These are phyloP conservation scores for Brachyhypopomus gauderio DNA, from an alignment of 2,113 vertebrate genomes.

Conservation along the genomic window DNA sequence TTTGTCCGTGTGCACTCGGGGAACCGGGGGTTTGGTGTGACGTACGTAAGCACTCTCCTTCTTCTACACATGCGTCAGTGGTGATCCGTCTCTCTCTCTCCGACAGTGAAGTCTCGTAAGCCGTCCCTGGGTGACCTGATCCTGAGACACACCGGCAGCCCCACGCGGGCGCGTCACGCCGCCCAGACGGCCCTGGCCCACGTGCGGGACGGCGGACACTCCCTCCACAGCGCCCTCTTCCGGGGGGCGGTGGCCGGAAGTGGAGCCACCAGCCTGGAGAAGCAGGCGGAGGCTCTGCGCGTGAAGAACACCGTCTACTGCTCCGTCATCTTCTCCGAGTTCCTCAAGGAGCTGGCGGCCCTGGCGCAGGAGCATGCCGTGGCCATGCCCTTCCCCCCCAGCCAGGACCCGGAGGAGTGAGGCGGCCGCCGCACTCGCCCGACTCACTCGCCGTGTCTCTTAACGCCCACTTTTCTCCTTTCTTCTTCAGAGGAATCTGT, in stretches of 20 bases:
- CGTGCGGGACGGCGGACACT: constrained; percentile 82
- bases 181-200: constrained; percentile 86
- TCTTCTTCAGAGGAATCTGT: background rate
- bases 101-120: constrained; percentile 86
- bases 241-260: constrained; percentile 60
- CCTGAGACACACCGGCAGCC: constrained; percentile 90
- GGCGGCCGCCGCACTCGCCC: background rate
- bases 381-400: constrained; percentile 83
- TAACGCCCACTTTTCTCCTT: constrained; percentile 4
- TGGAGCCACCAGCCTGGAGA: constrained; percentile 70
- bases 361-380: constrained; percentile 93
- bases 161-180: constrained; percentile 83
- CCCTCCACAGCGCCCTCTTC: constrained; percentile 79
- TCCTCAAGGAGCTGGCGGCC: constrained; percentile 95
- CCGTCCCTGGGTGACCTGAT: constrained; percentile 90
- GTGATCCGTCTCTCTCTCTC: background rate
- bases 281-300: constrained; percentile 86
- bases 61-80: too few relatives aligned
- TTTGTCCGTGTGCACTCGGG: too few relatives aligned
- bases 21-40: too few relatives aligned
- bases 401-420: constrained; percentile 80
- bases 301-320: constrained; percentile 95
- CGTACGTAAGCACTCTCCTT: too few relatives aligned
- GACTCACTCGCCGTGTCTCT: background rate
- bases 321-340: constrained; percentile 92